Evolutionary conservation across 2,888 invertebrate genomes (phyloP).

Genomic region (Aphidoletes aphidimyza): DNA sequence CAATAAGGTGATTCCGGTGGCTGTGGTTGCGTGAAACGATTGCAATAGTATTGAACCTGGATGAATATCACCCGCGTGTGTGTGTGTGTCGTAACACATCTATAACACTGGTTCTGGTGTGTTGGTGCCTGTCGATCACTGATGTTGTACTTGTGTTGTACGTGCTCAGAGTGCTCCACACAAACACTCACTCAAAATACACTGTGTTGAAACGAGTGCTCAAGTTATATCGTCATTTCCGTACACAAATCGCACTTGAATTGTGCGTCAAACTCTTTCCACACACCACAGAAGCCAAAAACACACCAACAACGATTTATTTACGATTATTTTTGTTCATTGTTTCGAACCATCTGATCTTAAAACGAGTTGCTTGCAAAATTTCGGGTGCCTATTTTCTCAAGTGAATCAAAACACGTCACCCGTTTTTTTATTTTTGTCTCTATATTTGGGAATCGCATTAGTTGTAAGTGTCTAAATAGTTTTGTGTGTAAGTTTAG

Average conservation of each 20-base stretch:
- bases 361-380: background rate
- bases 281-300: no score
- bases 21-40: background rate
- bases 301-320: background rate
- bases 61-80: background rate
- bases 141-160: conserved; percentile 14
- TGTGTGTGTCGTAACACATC: background rate
- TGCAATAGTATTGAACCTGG: background rate
- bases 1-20: background rate
- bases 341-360: background rate
- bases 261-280: conserved; percentile 18
- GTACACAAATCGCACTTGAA: conserved; percentile 25
- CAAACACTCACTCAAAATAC: background rate
- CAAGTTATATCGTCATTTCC: conserved; percentile 43
- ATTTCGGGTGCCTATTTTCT: no score
- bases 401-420: no score
- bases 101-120: no score
- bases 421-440: no score
- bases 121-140: no score
- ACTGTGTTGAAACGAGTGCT: background rate
- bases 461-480: no score
- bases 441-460: no score
- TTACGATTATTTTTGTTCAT: background rate
- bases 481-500: no score
- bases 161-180: background rate